Conservation (phyloP, 2,797 vertebrate species). For the Steatocranus sp. region DNA sequence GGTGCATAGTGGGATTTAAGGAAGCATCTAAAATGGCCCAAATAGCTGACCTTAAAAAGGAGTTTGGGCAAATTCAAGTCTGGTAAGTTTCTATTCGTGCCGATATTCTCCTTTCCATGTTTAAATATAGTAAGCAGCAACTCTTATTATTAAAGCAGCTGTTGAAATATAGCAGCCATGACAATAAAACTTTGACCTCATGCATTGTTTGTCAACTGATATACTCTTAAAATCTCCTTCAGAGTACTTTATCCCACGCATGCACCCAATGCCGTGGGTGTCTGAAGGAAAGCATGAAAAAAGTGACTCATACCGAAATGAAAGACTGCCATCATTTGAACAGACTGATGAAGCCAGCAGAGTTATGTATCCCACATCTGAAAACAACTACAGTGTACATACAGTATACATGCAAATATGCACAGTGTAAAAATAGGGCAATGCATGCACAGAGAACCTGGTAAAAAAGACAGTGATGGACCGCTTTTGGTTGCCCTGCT, state of each 20-base stretch:
- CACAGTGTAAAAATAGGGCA: neutral
- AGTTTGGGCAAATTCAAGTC: neutral
- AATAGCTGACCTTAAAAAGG: neutral
- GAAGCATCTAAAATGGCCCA: neutral
- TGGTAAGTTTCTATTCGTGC: neutral
- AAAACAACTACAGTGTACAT: neutral
- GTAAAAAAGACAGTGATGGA: constrained; percentile 33
- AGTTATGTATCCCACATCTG: neutral
- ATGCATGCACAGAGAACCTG: neutral
- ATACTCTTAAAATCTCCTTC: neutral
- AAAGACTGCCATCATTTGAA: neutral
- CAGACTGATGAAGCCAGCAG: neutral
- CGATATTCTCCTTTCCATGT: too few relatives aligned
- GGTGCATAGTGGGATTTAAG: neutral
- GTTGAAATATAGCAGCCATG: neutral
- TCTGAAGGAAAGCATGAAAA: neutral
- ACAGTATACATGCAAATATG: neutral
- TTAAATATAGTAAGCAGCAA: neutral
- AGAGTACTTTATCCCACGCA: neutral
- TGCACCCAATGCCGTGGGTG: neutral
- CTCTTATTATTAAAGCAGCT: neutral
- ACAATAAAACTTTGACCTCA: neutral
- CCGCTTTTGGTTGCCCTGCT: neutral
- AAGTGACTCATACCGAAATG: neutral
- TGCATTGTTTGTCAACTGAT: neutral